Evolutionary conservation across 2,113 vertebrate species (phyloP).

Genomic region (Tyto alba): DNA sequence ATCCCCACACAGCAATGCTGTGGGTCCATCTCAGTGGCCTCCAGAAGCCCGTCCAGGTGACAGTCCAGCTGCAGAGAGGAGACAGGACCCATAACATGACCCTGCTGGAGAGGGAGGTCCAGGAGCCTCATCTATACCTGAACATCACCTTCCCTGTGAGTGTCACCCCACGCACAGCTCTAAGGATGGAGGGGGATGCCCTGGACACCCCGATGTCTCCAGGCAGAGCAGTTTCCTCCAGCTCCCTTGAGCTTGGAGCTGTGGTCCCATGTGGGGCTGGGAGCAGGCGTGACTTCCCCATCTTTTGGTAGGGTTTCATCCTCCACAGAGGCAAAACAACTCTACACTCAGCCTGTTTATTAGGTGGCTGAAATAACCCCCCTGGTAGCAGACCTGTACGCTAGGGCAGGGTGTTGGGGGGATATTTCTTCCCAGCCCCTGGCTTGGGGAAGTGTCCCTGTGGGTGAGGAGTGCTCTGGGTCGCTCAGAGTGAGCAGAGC

Average conservation of each 20-base stretch:
- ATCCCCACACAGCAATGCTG: not conserved
- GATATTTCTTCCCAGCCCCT: not conserved
- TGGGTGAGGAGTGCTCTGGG: not conserved
- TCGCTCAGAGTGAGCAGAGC: not conserved
- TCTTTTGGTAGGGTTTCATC: not conserved
- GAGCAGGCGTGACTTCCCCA: not conserved
- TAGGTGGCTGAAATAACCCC: not conserved
- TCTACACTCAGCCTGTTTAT: not conserved
- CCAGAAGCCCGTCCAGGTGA: not conserved
- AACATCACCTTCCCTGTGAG: slow-evolving; percentile 2
- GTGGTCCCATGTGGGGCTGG: not conserved
- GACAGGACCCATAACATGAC: not conserved
- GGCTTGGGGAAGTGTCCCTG: not conserved
- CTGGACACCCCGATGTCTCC: not conserved
- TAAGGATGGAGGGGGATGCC: not conserved
- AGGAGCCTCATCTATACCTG: not conserved
- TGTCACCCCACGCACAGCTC: rapidly evolving
- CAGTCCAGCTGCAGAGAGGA: not conserved
- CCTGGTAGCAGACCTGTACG: not conserved
- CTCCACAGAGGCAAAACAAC: rapidly evolving
- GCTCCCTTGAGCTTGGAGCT: not conserved
- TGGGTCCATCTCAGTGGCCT: slow-evolving; percentile 32
- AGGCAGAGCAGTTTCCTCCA: not conserved
- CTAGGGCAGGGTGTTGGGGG: not conserved
- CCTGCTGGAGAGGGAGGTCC: not conserved